Base-by-base conservation (phyloP, 2,888 invertebrate species). In the Halictus quadricinctus region DNA sequence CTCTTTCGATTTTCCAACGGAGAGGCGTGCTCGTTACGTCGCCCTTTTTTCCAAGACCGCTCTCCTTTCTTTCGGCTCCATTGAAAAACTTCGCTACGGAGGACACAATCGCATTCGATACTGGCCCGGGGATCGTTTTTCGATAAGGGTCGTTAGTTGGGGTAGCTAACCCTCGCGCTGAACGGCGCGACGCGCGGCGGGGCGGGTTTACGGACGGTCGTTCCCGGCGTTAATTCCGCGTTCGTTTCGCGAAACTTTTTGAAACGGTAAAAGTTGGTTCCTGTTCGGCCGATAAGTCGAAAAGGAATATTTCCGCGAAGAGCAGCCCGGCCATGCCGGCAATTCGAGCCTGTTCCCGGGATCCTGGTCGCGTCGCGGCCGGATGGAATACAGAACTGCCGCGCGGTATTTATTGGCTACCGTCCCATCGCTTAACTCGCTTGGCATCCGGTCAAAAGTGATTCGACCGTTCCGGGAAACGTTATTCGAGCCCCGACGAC, bases 371-470 rank as follows among this genome's bases (percentile, higher is more conserved):
- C 60, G 54, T 58, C 72, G 70, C 15, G 29, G 29, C 6, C 64
- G 41, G 54, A 77, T 21, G 64, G 64, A 74, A 74, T 13, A 64
- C 79, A 29, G 54, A 13, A 43, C 41, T 43, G 43, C 15, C 50
- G 70, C 18, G 36, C 29, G 46, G 72, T 86, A 86, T 84, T 86
- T 84, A 86, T 84, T 86, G 84, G 86, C 84, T 86, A 60, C 76
- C 54, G 50, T 86, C 84, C 86, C 86, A 77, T 84, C 80, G 84
- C 76, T 81, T 86, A 79, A 86, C 81, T 86, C 78, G 76, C 78
- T 84, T 86, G 86, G 86, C 86, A 79, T 84, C 64, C 80, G 79
- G 72, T 86, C 84, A 86, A 86, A 79, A 86, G 70, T 79, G 79
- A 84, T 84, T 79, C 84, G 80, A 73, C 54, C 54, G 29, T 69